Evolutionary conservation across 1,140 invertebrate species (phyloP), one percentile per base, ranked within the genome.

Genomic region (Tetragonula clypearis): DNA sequence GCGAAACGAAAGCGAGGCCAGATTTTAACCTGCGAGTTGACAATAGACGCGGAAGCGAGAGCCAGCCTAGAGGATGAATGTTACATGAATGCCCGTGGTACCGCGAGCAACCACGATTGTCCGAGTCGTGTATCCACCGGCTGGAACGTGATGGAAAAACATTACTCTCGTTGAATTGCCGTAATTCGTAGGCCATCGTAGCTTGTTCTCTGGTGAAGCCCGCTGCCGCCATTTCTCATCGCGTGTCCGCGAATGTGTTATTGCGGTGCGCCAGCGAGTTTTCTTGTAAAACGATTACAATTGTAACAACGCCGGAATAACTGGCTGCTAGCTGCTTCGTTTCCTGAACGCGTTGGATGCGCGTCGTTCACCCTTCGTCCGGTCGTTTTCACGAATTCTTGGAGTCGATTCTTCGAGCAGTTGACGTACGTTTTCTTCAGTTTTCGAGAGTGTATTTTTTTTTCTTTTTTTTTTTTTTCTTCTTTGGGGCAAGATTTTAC

Each of bases 1-100:
- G 19, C 23, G 21, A 41, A 30, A 68, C 72, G 72, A 71, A 58
- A 82, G 69, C 19, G 66, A 77, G 68, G 41, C 55, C 41, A 19
- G 79, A 66, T 90, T 76, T 49, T 82, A 85, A 83, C 65, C 73
- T 75, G 73, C 65, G 82, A 68, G 81, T 83, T 87, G 89, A 90
- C 88, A 90, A 90, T 90, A 79, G 86, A 90, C 73, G 88, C 89
- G 89, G 89, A 90, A 90, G 86, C 83, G 72, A 23, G 56, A 17
- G 15, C 15, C n/a, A 26, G 53, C 56, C 49, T 35, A 60, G 53
- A 82, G 79, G 82, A 90, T 87, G 89, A 90, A 87, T 90, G 89
- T 86, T 90, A 82, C 88, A 86, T 86, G 89, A 87, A 90, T 87
- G 75, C 72, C 72, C 41, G 49, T 41, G 41, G 41, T 49, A 35